A percentile compares a stretch with the other conserved stretches of the same genome.
Evolutionary conservation across 2,113 vertebrate genomes (phyloP).

Genomic region (Leptodactylus fuscus): DNA sequence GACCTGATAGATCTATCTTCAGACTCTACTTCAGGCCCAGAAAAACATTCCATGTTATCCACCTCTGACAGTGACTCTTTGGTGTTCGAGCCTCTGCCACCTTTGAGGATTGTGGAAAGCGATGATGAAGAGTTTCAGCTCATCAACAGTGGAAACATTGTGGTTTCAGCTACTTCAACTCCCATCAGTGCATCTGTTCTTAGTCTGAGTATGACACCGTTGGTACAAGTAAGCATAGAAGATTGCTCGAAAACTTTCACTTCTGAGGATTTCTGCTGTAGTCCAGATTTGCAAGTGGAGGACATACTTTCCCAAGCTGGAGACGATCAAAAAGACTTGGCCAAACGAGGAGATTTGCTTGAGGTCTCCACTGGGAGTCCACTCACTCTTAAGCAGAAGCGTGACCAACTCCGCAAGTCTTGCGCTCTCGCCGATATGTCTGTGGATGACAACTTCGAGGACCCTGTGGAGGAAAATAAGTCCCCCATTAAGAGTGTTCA

Average conservation of each 20-base stretch:
- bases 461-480: constrained; percentile 71
- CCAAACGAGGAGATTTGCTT: constrained; percentile 66
- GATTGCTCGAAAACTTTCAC: constrained; percentile 83
- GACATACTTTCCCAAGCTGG: constrained; percentile 67
- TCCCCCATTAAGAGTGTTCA: constrained; percentile 77
- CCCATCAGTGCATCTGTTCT: constrained; percentile 74
- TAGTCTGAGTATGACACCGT: constrained; percentile 79
- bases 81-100: constrained; percentile 92
- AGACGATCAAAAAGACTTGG: constrained; percentile 64
- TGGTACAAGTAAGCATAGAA: constrained; percentile 91
- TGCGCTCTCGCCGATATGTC: constrained; percentile 86
- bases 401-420: constrained; percentile 90
- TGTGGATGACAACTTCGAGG: constrained; percentile 76
- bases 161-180: constrained; percentile 69
- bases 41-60: constrained; percentile 91
- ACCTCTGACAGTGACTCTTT: constrained; percentile 96
- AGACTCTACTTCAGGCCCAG: constrained; percentile 91
- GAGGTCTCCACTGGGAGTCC: constrained; percentile 78
- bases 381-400: constrained; percentile 92
- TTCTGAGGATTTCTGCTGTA: constrained; percentile 69
- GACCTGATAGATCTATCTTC: constrained; percentile 96
- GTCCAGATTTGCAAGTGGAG: constrained; percentile 59
- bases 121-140: constrained; percentile 90
- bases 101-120: constrained; percentile 94
- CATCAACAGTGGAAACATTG: constrained; percentile 67